Conservation (phyloP, 2,888 invertebrate species). For the Caenorhabditis sp. region DNA sequence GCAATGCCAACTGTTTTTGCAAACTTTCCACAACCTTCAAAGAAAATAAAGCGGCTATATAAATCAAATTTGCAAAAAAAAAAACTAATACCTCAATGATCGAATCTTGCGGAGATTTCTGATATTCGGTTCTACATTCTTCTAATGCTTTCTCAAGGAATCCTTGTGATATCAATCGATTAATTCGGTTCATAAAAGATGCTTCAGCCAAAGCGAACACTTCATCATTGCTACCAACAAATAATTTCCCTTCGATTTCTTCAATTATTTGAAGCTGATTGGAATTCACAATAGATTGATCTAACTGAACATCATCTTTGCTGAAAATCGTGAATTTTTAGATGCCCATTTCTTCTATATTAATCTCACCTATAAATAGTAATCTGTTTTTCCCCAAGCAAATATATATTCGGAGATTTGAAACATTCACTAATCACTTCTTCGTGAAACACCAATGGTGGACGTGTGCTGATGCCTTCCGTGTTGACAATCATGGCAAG, state of each 20-base stretch:
- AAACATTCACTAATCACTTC: background rate
- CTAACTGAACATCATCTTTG: background rate
- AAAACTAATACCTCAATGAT: conserved; percentile 5
- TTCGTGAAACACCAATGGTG: conserved; percentile 75
- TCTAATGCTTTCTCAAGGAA: conserved; percentile 1
- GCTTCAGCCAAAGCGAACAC: background rate
- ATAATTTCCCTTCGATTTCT: conserved; percentile 1
- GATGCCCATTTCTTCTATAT: too few relatives aligned
- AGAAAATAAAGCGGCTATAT: background rate
- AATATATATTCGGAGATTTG: conserved; percentile 3
- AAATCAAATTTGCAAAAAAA: too few relatives aligned
- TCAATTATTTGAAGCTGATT: background rate
- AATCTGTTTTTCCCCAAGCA: background rate
- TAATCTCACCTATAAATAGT: conserved; percentile 5
- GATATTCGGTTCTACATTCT: conserved; percentile 5
- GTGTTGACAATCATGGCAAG: conserved; percentile 76
- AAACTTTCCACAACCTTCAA: background rate
- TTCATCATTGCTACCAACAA: background rate
- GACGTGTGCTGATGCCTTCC: conserved; percentile 75
- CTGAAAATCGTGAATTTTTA: too few relatives aligned
- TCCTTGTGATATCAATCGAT: conserved; percentile 2
- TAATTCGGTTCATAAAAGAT: background rate
- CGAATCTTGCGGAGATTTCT: background rate
- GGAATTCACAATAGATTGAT: background rate
- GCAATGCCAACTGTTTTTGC: background rate